A percentile compares a stretch with the other conserved stretches of the same genome.
Conservation (phyloP, 2,113 vertebrate species). For the Cyanoramphus novaezelandiae region DNA sequence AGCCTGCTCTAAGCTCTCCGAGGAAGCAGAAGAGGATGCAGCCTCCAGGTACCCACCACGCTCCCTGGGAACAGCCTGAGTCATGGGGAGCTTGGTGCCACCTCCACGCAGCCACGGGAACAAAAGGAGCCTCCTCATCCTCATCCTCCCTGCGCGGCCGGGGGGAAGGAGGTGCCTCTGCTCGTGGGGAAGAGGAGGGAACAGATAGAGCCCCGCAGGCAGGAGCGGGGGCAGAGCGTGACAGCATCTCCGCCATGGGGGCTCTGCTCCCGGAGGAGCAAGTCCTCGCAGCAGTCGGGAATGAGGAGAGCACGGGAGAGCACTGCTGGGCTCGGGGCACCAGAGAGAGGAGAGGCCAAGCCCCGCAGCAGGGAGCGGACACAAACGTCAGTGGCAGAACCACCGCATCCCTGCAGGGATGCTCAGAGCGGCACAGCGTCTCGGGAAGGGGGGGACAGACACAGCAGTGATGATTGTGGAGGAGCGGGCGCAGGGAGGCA, state of each 20-base stretch:
- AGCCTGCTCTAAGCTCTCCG: neutral
- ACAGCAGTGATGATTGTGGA: neutral
- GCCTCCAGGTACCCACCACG: neutral
- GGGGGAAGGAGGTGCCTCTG: neutral
- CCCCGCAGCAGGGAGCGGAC: accelerated
- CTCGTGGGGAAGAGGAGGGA: neutral
- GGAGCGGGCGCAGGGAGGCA: neutral
- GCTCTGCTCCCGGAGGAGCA: neutral
- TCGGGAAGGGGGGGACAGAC: neutral
- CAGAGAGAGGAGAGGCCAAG: neutral
- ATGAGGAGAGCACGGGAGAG: neutral
- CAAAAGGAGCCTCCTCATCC: neutral
- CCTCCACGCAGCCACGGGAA: neutral
- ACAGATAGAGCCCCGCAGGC: neutral
- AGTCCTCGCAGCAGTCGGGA: neutral
- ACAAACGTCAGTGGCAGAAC: accelerated
- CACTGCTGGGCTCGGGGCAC: neutral
- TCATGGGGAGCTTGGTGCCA: neutral
- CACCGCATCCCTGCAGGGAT: neutral
- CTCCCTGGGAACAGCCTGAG: neutral
- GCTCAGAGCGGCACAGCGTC: neutral
- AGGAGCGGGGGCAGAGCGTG: accelerated
- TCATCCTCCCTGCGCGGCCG: neutral
- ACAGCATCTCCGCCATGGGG: neutral
- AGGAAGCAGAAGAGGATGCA: neutral